A percentile compares a stretch with the other conserved stretches of the same genome.
These are phyloP conservation scores for Margarornis squamiger DNA, from an alignment of 2,797 vertebrate genomes.

Conservation along the genomic window DNA sequence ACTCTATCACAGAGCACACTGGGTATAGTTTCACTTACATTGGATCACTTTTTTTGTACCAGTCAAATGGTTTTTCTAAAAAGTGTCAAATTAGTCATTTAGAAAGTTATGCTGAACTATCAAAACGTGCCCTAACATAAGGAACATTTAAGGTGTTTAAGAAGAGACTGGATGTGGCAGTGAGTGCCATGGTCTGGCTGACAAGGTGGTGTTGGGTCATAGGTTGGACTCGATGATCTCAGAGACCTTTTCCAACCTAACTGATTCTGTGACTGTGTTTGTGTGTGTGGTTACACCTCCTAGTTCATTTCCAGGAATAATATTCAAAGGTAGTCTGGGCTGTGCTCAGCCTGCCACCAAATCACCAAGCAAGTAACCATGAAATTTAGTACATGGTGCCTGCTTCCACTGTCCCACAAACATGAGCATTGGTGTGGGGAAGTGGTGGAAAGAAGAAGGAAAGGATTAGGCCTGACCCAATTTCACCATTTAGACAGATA, in stretches of 20 bases:
- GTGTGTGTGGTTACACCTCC: not conserved
- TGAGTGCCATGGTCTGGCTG: no score
- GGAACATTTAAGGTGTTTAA: not conserved
- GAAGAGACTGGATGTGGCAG: no score
- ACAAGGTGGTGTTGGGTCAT: no score
- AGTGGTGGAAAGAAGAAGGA: not conserved
- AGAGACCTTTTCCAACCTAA: no score
- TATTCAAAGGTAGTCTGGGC: not conserved
- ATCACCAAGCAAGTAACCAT: not conserved
- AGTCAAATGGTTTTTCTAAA: not conserved
- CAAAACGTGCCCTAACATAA: not conserved
- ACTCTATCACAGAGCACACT: not conserved
- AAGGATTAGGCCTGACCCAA: not conserved
- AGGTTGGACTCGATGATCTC: no score
- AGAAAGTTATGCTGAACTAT: not conserved
- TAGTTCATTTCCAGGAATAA: not conserved
- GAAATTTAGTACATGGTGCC: rapidly evolving
- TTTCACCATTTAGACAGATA: not conserved
- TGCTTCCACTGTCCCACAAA: not conserved
- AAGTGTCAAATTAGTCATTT: not conserved
- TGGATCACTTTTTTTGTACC: not conserved
- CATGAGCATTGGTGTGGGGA: not conserved
- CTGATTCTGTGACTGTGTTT: not conserved
- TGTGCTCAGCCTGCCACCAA: not conserved
- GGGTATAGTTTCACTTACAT: not conserved